phyloP scores from a whole-genome alignment of 1,140 invertebrate genomes.

The Ceratitis capitata region DNA sequence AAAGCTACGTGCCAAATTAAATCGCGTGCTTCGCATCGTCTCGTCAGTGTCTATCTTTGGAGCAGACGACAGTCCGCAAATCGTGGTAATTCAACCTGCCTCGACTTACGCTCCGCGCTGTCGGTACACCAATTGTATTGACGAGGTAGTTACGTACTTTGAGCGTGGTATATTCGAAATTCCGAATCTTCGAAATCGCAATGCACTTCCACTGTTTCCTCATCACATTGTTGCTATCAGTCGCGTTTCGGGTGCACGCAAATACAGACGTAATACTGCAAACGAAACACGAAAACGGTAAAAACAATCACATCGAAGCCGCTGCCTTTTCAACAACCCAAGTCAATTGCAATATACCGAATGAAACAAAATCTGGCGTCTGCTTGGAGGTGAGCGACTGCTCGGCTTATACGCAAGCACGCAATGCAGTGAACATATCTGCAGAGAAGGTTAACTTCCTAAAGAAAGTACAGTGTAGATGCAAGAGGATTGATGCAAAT shows the following conservation, averaged over 20 bases:
- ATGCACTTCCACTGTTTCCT: not conserved
- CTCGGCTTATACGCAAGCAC: slow-evolving; percentile 56
- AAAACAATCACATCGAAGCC: not conserved
- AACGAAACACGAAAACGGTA: no score
- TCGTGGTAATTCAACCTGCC: not conserved
- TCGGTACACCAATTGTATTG: not conserved
- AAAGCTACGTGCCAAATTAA: not conserved
- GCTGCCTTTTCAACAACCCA: not conserved
- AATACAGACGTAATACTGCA: not conserved
- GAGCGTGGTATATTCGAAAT: not conserved
- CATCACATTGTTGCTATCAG: not conserved
- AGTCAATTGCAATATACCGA: slow-evolving; percentile 57
- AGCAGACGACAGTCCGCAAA: not conserved
- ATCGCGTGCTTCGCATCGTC: not conserved
- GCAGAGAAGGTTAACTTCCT: slow-evolving; percentile 61
- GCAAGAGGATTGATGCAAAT: not conserved
- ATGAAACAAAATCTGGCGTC: slow-evolving; percentile 54
- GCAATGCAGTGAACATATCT: slow-evolving; percentile 55
- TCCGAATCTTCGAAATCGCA: not conserved
- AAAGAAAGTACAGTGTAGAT: slow-evolving; percentile 59
- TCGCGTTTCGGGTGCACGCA: not conserved
- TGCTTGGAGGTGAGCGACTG: slow-evolving; percentile 55
- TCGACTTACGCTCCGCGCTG: not conserved
- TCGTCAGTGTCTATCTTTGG: not conserved
- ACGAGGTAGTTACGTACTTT: not conserved